Evolutionary conservation across 2,113 vertebrate genomes (phyloP).

Genomic region (Climacteris rufus): DNA sequence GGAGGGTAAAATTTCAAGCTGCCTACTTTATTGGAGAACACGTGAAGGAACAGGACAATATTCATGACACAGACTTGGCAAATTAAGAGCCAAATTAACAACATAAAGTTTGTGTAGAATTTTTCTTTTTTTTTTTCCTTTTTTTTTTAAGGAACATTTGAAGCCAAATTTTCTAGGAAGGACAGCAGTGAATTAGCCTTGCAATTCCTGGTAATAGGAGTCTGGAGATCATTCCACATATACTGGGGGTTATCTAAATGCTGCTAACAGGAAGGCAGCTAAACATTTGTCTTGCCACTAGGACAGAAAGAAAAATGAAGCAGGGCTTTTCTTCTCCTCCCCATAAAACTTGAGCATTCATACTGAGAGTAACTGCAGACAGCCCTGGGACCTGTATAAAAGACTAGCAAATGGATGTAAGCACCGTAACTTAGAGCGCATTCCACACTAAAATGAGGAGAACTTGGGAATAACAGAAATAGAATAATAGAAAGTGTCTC

Average conservation of each 20-base stretch:
- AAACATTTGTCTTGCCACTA: constrained; percentile 21
- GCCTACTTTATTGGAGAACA: not conserved
- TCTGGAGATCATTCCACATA: not conserved
- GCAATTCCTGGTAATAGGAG: not conserved
- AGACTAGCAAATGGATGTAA: not conserved
- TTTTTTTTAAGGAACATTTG: not conserved
- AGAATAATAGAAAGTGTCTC: not conserved
- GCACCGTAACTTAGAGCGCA: not conserved
- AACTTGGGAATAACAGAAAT: not conserved
- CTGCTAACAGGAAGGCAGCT: constrained; percentile 15
- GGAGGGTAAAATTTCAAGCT: not conserved
- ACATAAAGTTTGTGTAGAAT: not conserved
- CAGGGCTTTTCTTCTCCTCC: not conserved
- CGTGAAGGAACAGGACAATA: not conserved
- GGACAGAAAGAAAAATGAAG: constrained; percentile 26
- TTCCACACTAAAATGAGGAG: not conserved
- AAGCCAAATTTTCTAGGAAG: not conserved
- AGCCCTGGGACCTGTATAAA: constrained; percentile 31
- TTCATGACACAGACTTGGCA: not conserved
- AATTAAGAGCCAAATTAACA: not conserved
- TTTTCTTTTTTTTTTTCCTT: accelerated
- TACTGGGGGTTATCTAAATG: not conserved
- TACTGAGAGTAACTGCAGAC: not conserved
- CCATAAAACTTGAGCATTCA: constrained; percentile 8
- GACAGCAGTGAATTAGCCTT: not conserved